Conservation (phyloP, 2,113 vertebrate species). For the Elachura formosa region DNA sequence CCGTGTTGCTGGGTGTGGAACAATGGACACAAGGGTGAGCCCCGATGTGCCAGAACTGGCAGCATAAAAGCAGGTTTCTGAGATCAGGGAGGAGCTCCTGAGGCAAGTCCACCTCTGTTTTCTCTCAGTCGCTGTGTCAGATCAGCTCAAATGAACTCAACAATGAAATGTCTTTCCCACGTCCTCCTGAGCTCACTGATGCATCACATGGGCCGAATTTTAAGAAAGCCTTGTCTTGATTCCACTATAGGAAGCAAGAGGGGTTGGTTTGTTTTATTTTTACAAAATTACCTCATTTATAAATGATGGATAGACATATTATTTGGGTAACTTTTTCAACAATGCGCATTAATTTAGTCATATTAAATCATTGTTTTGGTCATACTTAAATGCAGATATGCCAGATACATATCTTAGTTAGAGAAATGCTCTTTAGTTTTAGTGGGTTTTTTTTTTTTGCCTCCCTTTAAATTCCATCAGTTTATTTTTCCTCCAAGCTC, state of each 20-base stretch:
- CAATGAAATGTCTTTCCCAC: background rate
- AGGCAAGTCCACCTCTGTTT: background rate
- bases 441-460: no score
- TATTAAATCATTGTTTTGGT: background rate
- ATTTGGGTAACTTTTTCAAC: background rate
- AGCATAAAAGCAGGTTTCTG: background rate
- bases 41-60: background rate
- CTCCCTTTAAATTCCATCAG: background rate
- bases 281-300: background rate
- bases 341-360: background rate
- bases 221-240: background rate
- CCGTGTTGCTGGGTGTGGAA: background rate
- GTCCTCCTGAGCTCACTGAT: fast-evolving
- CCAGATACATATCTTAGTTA: background rate
- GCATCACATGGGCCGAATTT: background rate
- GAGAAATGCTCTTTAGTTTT: background rate
- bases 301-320: background rate
- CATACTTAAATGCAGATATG: background rate
- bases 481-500: background rate
- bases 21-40: background rate
- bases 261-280: background rate
- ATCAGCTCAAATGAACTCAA: fast-evolving
- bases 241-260: background rate
- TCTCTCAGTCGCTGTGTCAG: background rate
- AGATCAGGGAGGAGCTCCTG: background rate